These are phyloP conservation scores for Alsophila aescularia DNA, from an alignment of 2,888 invertebrate genomes.

Conservation along the genomic window DNA sequence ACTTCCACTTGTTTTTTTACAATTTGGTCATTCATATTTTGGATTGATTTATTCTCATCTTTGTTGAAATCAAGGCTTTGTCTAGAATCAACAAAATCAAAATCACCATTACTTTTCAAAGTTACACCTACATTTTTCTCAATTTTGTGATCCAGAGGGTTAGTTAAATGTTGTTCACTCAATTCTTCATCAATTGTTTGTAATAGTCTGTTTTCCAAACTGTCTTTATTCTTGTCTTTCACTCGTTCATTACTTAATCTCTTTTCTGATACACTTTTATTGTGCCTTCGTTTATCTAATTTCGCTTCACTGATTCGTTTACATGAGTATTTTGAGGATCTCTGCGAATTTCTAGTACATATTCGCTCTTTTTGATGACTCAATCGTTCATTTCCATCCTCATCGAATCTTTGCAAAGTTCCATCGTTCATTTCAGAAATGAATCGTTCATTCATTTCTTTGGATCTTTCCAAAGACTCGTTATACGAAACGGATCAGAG, in stretches of 20 bases:
- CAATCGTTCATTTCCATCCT: not conserved
- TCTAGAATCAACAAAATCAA: slow-evolving; percentile 23
- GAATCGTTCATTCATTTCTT: slow-evolving; percentile 10
- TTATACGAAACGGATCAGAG: slow-evolving; percentile 74
- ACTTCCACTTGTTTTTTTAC: not conserved
- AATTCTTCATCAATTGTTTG: slow-evolving; percentile 1
- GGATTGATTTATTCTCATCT: not conserved
- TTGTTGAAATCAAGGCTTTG: slow-evolving; percentile 6
- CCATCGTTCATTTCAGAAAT: slow-evolving; percentile 5
- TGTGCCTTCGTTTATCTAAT: not conserved
- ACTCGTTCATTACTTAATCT: slow-evolving; percentile 3
- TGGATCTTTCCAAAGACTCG: slow-evolving; percentile 55
- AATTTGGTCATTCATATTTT: slow-evolving; percentile 14
- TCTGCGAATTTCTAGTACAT: not conserved
- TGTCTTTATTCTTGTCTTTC: not conserved
- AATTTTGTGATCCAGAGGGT: slow-evolving; percentile 29
- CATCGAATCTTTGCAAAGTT: slow-evolving; percentile 36
- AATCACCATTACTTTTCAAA: slow-evolving; percentile 30
- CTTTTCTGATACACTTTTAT: slow-evolving; percentile 1
- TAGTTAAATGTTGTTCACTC: slow-evolving; percentile 11
- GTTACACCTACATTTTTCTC: slow-evolving; percentile 35
- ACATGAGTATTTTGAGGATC: not conserved
- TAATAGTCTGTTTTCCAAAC: slow-evolving; percentile 1
- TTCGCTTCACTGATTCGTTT: not conserved
- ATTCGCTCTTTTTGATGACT: not conserved